Percentiles rank a stretch among this genome's conserved stretches.
phyloP scores from a whole-genome alignment of 2,888 invertebrate genomes.

The Phaonia tiefii region DNA sequence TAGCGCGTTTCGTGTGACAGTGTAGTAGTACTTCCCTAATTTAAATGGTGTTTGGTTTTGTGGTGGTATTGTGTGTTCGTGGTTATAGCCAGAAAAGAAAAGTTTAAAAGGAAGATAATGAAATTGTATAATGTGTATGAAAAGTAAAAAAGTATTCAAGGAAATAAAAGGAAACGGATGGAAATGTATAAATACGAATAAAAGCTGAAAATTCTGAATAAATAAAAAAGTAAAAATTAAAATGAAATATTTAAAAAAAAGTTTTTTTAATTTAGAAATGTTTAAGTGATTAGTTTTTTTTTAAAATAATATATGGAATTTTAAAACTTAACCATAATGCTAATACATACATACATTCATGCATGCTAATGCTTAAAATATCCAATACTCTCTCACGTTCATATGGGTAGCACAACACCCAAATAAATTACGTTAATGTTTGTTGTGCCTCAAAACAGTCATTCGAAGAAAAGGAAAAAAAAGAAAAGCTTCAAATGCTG shows the following conservation, averaged over 20 bases:
- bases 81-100: constrained; percentile 3
- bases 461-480: background rate
- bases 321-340: constrained; percentile 21
- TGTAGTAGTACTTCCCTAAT: constrained; percentile 22
- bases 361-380: background rate
- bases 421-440: constrained; percentile 53
- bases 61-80: constrained; percentile 8
- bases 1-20: constrained; percentile 60
- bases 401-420: background rate
- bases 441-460: constrained; percentile 21
- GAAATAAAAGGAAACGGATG: background rate
- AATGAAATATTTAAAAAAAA: too few species aligned
- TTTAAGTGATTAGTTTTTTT: too few species aligned
- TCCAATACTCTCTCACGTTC: background rate
- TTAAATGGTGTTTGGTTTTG: constrained; percentile 53
- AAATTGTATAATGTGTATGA: constrained; percentile 25
- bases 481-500: constrained; percentile 54
- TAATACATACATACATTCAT: background rate
- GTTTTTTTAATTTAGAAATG: too few species aligned
- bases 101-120: constrained; percentile 17
- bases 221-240: constrained; percentile 1
- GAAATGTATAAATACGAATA: background rate
- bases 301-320: too few species aligned
- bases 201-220: constrained; percentile 6
- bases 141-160: background rate